Conservation (phyloP, 2,888 invertebrate genomes). For the Drosophila mulleri region DNA sequence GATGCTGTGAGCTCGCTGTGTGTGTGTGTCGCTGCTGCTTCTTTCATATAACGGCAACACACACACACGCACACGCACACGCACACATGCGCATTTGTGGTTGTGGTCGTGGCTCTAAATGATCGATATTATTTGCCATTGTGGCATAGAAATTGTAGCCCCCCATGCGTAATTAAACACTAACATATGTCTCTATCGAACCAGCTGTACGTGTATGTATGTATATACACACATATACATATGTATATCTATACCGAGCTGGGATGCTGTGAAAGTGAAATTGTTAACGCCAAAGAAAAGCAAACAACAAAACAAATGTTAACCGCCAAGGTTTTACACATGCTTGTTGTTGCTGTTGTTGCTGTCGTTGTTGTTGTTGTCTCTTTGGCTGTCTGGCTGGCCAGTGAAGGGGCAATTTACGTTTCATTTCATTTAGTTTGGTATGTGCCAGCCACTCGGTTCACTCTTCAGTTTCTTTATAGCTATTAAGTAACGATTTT, state of each 20-base stretch:
- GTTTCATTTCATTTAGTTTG: slow-evolving; percentile 64
- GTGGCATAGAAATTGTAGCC: slow-evolving; percentile 74
- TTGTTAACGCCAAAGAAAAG: slow-evolving; percentile 67
- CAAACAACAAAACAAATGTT: slow-evolving; percentile 57
- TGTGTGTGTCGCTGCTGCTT: slow-evolving; percentile 25
- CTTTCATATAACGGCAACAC: slow-evolving; percentile 69
- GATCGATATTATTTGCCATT: slow-evolving; percentile 79
- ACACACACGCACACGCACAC: slow-evolving; percentile 38
- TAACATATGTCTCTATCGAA: slow-evolving; percentile 63
- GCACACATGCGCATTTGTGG: slow-evolving; percentile 6
- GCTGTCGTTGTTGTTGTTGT: slow-evolving; percentile 7
- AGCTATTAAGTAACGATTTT: slow-evolving; percentile 70
- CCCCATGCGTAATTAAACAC: slow-evolving; percentile 74
- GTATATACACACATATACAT: slow-evolving; percentile 20
- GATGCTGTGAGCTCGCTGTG: slow-evolving; percentile 44
- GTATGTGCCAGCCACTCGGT: slow-evolving; percentile 50
- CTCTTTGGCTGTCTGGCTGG: slow-evolving; percentile 19
- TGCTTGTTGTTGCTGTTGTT: slow-evolving; percentile 14
- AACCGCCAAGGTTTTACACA: slow-evolving; percentile 61
- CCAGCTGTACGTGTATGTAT: slow-evolving; percentile 7
- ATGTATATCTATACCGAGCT: slow-evolving; percentile 31
- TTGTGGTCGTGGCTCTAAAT: slow-evolving; percentile 49
- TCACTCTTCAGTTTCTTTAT: slow-evolving; percentile 55
- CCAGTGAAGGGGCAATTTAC: slow-evolving; percentile 78
- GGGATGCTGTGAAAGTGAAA: slow-evolving; percentile 83